phyloP scores from a whole-genome alignment of 2,113 vertebrate genomes.

The Mellivora capensis region DNA sequence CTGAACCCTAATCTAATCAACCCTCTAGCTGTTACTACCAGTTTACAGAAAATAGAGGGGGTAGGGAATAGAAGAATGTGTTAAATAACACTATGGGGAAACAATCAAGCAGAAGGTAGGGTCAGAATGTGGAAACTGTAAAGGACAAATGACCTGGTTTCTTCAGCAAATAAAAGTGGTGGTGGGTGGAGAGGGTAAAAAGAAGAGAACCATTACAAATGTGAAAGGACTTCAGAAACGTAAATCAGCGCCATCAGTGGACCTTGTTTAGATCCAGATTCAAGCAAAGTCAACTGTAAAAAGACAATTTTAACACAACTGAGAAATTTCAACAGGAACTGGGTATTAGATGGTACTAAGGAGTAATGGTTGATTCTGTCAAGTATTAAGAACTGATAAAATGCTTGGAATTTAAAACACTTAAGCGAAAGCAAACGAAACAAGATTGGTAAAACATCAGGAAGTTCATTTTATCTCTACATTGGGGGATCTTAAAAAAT shows the following conservation, averaged over 20 bases:
- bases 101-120: not conserved
- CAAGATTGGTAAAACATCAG: not conserved
- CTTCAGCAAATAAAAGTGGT: not conserved
- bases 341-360: not conserved
- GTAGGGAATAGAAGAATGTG: not conserved
- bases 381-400: not conserved
- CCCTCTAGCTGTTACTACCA: not conserved
- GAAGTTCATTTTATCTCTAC: not conserved
- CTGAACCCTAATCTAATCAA: not conserved
- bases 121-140: not conserved
- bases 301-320: not conserved
- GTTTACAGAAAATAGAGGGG: not conserved
- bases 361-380: not conserved
- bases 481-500: not conserved
- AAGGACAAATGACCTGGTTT: not conserved
- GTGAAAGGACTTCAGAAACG: not conserved
- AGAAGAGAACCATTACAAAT: not conserved
- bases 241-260: not conserved
- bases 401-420: slow-evolving; percentile 17
- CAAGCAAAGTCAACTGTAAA: not conserved
- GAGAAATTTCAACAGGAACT: not conserved
- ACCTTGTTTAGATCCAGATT: not conserved
- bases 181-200: not conserved
- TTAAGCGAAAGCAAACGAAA: not conserved
- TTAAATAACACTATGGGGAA: not conserved